A percentile compares a stretch with the other conserved stretches of the same genome.
Evolutionary conservation across 2,797 vertebrate genomes (phyloP).

Genomic region (Macrochelys suwanniensis): DNA sequence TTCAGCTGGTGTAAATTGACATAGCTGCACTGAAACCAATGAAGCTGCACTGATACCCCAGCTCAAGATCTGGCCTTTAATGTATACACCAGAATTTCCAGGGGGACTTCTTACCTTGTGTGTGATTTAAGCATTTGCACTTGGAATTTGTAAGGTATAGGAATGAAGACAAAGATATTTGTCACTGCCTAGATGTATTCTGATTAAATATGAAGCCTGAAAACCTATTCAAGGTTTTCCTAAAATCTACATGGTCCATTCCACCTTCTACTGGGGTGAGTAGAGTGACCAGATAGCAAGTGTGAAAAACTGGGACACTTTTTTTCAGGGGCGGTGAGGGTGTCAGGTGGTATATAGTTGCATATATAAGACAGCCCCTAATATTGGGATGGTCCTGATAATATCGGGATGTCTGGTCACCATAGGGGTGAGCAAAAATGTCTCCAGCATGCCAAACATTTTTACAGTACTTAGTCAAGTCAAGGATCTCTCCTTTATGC

Average conservation of each 20-base stretch:
- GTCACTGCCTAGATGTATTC: background rate
- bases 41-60: background rate
- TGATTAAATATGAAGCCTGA: background rate
- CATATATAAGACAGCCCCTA: background rate
- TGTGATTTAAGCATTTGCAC: background rate
- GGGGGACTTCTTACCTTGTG: accelerated
- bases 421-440: accelerated
- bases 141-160: background rate
- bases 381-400: background rate
- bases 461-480: background rate
- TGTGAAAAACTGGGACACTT: background rate
- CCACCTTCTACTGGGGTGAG: background rate
- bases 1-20: background rate
- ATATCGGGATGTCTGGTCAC: background rate
- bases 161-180: conserved; percentile 41
- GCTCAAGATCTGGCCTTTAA: background rate
- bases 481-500: accelerated
- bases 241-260: background rate
- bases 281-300: background rate
- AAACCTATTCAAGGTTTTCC: background rate
- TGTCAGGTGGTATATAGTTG: background rate
- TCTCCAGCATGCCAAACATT: accelerated
- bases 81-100: accelerated
- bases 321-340: background rate
- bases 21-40: accelerated